Conservation (phyloP, 2,888 invertebrate genomes). For the Meganola albula region DNA sequence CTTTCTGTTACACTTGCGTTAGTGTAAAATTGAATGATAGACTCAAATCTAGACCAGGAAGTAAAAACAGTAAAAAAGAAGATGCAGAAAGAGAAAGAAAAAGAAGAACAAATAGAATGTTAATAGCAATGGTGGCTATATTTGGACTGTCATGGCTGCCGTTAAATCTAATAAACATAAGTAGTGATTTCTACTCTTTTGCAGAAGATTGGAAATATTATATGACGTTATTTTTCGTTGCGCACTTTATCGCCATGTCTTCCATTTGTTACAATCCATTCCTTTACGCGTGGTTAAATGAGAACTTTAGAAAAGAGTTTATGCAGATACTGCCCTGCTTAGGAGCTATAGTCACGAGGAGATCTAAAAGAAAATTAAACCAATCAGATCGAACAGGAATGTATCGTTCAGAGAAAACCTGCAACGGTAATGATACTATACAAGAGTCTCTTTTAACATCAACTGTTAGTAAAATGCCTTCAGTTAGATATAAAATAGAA, state of each 20-base stretch:
- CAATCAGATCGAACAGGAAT: conserved; percentile 67
- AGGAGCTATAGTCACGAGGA: conserved; percentile 63
- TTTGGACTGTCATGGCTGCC: conserved; percentile 93
- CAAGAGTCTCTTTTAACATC: conserved; percentile 68
- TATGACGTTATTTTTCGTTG: conserved; percentile 85
- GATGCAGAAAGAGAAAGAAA: conserved; percentile 89
- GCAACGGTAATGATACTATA: conserved; percentile 69
- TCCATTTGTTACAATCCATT: conserved; percentile 97
- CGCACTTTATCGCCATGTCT: conserved; percentile 94
- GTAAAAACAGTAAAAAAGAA: conserved; percentile 84
- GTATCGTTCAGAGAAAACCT: conserved; percentile 68
- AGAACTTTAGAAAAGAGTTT: conserved; percentile 94
- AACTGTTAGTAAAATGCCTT: conserved; percentile 61
- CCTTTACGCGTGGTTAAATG: conserved; percentile 96
- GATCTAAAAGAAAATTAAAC: conserved; percentile 55
- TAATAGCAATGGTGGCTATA: conserved; percentile 93
- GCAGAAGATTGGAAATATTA: conserved; percentile 84
- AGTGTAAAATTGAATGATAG: conserved; percentile 86
- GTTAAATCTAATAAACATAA: conserved; percentile 87
- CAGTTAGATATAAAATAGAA: conserved; percentile 66
- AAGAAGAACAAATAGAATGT: conserved; percentile 90
- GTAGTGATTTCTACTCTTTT: conserved; percentile 81
- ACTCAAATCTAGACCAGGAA: conserved; percentile 85
- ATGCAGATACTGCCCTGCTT: conserved; percentile 85
- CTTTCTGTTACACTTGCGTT: conserved; percentile 90